These are phyloP conservation scores for Podarcis lilfordi DNA, from an alignment of 2,797 vertebrate species.

Conservation along the genomic window DNA sequence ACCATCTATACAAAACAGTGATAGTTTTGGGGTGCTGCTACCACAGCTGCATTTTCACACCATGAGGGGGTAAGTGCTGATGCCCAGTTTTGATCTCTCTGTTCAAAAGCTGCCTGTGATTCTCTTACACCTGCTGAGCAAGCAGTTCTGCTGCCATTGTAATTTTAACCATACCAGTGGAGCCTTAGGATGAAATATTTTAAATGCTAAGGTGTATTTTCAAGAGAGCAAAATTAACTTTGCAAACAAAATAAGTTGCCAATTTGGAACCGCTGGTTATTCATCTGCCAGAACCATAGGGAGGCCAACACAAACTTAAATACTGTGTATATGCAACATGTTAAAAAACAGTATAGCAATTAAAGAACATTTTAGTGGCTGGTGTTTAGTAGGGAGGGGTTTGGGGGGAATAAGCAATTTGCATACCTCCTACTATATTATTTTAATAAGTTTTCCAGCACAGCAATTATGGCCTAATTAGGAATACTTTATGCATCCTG, in stretches of 20 bases:
- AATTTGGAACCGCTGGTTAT: neutral
- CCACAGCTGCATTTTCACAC: neutral
- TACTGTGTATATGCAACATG: neutral
- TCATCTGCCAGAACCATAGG: rapidly evolving
- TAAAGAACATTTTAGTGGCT: slow-evolving; percentile 7
- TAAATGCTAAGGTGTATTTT: neutral
- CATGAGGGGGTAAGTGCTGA: neutral
- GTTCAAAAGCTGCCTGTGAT: neutral
- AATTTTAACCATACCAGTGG: neutral
- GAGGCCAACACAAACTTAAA: neutral
- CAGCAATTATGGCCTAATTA: neutral
- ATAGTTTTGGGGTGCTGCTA: neutral
- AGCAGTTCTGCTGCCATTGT: neutral
- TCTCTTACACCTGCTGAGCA: neutral
- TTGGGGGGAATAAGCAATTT: neutral
- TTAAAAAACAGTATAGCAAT: neutral
- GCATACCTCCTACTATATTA: neutral
- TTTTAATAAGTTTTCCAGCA: neutral
- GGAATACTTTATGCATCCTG: neutral
- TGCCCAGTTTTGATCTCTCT: neutral
- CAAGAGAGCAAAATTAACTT: neutral
- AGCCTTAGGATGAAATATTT: neutral
- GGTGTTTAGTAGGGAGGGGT: neutral
- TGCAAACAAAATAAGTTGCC: neutral
- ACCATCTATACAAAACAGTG: neutral